Conservation (phyloP, 2,888 invertebrate species). For the Monoplex corrugatus region DNA sequence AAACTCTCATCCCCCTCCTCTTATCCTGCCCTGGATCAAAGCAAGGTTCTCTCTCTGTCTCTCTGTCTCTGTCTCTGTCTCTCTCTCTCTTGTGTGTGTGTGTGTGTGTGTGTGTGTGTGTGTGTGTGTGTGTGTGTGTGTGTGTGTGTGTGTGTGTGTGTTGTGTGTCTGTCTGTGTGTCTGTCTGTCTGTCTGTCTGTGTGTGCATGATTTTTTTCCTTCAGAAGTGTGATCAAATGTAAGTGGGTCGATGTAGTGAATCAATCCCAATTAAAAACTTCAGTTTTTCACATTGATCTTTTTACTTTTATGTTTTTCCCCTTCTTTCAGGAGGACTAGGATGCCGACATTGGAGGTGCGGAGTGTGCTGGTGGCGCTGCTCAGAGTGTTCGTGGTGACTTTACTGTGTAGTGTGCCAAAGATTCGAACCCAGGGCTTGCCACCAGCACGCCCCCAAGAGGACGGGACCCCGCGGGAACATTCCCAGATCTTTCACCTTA, state of each 20-base stretch:
- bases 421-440: conserved; percentile 43
- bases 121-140: background rate
- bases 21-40: no score
- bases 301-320: background rate
- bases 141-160: background rate
- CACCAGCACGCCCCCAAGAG: conserved; percentile 8
- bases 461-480: conserved; percentile 46
- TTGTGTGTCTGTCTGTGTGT: background rate
- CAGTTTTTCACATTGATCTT: background rate
- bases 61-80: background rate
- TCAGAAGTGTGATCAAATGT: background rate
- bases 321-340: conserved; percentile 46
- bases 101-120: conserved; percentile 1
- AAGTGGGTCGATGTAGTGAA: background rate
- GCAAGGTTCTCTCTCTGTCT: background rate
- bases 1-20: no score
- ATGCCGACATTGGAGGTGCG: conserved; percentile 48
- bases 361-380: conserved; percentile 47
- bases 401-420: conserved; percentile 44
- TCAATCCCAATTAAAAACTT: background rate
- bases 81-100: no score
- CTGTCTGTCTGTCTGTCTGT: background rate
- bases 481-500: conserved; percentile 44
- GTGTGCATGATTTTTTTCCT: background rate
- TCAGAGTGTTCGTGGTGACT: conserved; percentile 42